Conservation (phyloP, 2,113 vertebrate species). For the Grus americana region DNA sequence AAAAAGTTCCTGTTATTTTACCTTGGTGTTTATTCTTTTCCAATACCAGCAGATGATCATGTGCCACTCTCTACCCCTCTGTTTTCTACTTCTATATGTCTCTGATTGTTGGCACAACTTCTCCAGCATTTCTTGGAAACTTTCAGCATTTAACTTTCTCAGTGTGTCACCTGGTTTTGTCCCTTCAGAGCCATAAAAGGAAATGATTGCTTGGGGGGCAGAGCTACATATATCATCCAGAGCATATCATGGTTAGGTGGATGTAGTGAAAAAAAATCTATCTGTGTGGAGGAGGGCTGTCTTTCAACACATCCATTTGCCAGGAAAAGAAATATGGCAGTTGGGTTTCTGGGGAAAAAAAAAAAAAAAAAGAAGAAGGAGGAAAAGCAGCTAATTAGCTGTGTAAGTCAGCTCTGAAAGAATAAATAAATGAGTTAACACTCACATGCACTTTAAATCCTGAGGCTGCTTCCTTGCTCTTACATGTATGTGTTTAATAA, state of each 20-base stretch:
- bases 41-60: background rate
- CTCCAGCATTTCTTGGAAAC: background rate
- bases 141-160: slow-evolving; percentile 1
- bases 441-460: background rate
- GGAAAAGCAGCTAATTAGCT: slow-evolving; percentile 12
- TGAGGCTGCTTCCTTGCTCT: background rate
- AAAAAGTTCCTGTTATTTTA: background rate
- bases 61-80: background rate
- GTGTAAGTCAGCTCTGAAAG: slow-evolving; percentile 10
- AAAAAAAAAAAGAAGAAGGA: background rate
- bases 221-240: background rate
- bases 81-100: background rate
- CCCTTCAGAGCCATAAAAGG: slow-evolving; percentile 22
- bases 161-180: slow-evolving; percentile 15
- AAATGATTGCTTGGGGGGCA: background rate
- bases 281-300: slow-evolving; percentile 32
- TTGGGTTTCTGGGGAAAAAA: background rate
- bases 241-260: background rate
- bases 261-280: background rate
- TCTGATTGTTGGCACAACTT: slow-evolving; percentile 7
- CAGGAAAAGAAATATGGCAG: slow-evolving; percentile 20
- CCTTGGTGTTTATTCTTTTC: background rate
- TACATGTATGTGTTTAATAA: background rate
- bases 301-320: slow-evolving; percentile 37
- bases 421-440: background rate